phyloP scores from a whole-genome alignment of 2,797 vertebrate species.

The Apogon hyalosoma region DNA sequence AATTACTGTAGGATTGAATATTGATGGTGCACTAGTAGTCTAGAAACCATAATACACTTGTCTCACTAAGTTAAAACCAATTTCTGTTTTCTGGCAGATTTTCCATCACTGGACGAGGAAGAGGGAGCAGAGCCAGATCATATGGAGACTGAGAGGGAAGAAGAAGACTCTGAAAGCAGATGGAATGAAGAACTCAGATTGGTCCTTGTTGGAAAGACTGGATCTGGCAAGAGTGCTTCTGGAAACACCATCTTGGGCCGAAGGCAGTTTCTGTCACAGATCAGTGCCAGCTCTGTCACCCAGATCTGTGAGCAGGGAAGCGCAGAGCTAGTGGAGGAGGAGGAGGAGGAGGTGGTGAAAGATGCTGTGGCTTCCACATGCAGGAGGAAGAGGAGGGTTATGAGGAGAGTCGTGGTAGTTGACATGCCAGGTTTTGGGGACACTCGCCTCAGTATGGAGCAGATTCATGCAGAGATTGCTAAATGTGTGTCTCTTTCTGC shows the following conservation, averaged over 20 bases:
- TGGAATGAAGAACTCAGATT: constrained; percentile 75
- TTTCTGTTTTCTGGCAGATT: constrained; percentile 21
- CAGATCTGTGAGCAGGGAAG: constrained; percentile 70
- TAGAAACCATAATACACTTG: background rate
- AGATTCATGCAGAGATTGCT: constrained; percentile 77
- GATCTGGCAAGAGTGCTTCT: constrained; percentile 84
- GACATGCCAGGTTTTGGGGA: constrained; percentile 86
- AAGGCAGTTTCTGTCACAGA: constrained; percentile 75
- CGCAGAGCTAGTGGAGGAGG: constrained; percentile 44
- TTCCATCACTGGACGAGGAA: constrained; percentile 24
- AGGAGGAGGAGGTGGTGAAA: constrained; percentile 4
- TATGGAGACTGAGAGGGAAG: constrained; percentile 34
- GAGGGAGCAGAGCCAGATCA: constrained; percentile 9
- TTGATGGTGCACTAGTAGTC: background rate
- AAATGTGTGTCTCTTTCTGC: constrained; percentile 81
- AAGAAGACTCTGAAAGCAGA: constrained; percentile 21
- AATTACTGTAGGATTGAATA: background rate
- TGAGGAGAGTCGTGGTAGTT: constrained; percentile 73
- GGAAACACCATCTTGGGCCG: constrained; percentile 85
- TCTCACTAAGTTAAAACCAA: background rate
- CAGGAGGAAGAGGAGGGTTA: constrained; percentile 31
- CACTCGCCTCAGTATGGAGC: constrained; percentile 70
- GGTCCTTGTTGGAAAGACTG: constrained; percentile 83
- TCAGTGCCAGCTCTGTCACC: constrained; percentile 81
- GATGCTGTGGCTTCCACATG: background rate